A percentile compares a stretch with the other conserved stretches of the same genome.
These are phyloP conservation scores for Rhizomys pruinosus DNA, from an alignment of 2,113 vertebrate genomes.

Conservation along the genomic window DNA sequence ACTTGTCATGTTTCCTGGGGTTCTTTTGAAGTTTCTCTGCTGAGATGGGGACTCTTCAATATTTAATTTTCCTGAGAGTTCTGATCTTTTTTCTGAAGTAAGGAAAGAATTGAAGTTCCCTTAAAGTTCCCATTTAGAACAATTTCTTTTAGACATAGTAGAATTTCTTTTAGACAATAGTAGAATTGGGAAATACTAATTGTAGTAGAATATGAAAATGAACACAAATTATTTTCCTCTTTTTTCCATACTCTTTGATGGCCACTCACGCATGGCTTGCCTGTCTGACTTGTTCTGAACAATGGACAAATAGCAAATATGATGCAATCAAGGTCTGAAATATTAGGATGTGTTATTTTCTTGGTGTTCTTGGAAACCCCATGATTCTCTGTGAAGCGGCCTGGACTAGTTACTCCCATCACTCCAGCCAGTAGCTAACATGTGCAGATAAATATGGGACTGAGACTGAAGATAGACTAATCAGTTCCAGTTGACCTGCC, in stretches of 20 bases:
- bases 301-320: neutral
- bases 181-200: neutral
- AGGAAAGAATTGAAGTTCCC: constrained; percentile 2
- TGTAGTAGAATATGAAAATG: neutral
- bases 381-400: neutral
- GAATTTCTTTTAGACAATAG: neutral
- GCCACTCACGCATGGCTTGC: neutral
- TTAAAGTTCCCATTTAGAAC: neutral
- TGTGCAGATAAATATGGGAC: neutral
- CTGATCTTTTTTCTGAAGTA: constrained; percentile 22
- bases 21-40: constrained; percentile 3
- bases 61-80: constrained; percentile 28
- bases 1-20: constrained; percentile 12
- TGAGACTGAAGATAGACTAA: neutral
- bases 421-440: neutral
- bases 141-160: too few species aligned
- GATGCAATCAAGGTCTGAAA: neutral
- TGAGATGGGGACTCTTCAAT: neutral
- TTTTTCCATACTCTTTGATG: neutral
- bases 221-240: neutral
- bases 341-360: neutral
- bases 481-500: neutral
- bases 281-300: constrained; percentile 12
- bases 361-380: constrained; percentile 17
- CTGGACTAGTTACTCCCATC: neutral